Evolutionary conservation across 1,140 invertebrate species (phyloP), one percentile per base, ranked within the genome.

Genomic region (Aphidius ervi): DNA sequence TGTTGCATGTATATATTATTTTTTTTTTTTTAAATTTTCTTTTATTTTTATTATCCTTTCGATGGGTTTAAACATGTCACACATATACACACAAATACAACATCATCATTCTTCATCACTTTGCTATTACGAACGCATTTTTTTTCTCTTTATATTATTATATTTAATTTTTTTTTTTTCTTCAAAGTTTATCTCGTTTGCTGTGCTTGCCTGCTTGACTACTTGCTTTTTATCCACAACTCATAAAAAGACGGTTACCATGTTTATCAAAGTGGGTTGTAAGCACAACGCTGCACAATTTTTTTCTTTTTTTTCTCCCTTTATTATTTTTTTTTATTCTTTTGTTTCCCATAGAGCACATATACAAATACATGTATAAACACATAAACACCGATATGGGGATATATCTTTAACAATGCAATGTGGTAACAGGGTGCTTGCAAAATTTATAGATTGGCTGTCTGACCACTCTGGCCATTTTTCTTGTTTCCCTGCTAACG

Each of bases 401-500:
- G 23, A 31, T 31, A 31, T 31, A 31, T 31, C 23, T 31, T 31
- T 31, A 31, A 31, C 23, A 31, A 31, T 31, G 23, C 23, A 31
- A 31, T 31, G 23, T 31, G 23, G 23, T 31, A 31, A 31, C 23
- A 31, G 23, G 23, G 23, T 31, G 23, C 23, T 31, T 4, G 23
- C 23, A 31, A 31, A 31, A 31, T 31, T 31, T 31, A 31, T 31
- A 31, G 2, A 31, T 31, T 31, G 23, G 23, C 23, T 31, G 23
- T 31, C 23, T 31, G 23, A 47, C 46, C 39, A n/a, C 23, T 49
- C 23, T 48, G 9, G 16, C 46, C 39, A 47, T 58, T 41, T 58
- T 23, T 58, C 23, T 46, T 20, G 10, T 31, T 58, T 58, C 39
- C 46, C 56, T 16, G 5, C 53, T 56, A 56, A 56, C 43, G 54